Conservation (phyloP, 2,113 vertebrate genomes). For the chimpanzee (Pan troglodytes) region DNA sequence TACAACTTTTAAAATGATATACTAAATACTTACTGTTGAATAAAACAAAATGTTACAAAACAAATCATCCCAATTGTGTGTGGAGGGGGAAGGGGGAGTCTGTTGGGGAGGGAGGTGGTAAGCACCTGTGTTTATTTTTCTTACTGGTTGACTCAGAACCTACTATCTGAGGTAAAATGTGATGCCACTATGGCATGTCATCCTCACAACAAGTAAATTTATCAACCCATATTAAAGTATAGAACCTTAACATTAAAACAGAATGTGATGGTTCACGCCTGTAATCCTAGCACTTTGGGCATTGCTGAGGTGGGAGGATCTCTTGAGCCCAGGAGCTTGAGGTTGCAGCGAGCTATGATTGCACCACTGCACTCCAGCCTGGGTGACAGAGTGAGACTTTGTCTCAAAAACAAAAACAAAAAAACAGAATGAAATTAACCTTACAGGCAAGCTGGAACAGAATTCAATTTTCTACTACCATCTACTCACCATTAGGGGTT, state of each 20-base stretch:
- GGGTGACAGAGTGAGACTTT: too few relatives aligned
- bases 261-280: background rate
- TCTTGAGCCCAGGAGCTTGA: too few relatives aligned
- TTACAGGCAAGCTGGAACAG: background rate
- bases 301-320: too few relatives aligned
- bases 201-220: slow-evolving; percentile 38
- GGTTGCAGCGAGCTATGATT: too few relatives aligned
- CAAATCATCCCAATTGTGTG: background rate
- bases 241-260: slow-evolving; percentile 16
- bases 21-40: slow-evolving; percentile 1
- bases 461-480: background rate
- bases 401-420: too few relatives aligned
- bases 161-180: background rate
- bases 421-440: slow-evolving; percentile 29
- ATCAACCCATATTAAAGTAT: slow-evolving; percentile 21
- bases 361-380: too few relatives aligned
- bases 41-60: slow-evolving; percentile 31
- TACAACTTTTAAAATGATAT: slow-evolving; percentile 1
- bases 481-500: background rate
- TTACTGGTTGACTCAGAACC: background rate
- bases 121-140: background rate
- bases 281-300: too few relatives aligned
- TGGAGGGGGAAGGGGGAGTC: too few relatives aligned
- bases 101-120: background rate
- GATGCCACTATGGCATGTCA: background rate